Conservation (phyloP, 1,140 invertebrate species). For the Sycophila sp. region DNA sequence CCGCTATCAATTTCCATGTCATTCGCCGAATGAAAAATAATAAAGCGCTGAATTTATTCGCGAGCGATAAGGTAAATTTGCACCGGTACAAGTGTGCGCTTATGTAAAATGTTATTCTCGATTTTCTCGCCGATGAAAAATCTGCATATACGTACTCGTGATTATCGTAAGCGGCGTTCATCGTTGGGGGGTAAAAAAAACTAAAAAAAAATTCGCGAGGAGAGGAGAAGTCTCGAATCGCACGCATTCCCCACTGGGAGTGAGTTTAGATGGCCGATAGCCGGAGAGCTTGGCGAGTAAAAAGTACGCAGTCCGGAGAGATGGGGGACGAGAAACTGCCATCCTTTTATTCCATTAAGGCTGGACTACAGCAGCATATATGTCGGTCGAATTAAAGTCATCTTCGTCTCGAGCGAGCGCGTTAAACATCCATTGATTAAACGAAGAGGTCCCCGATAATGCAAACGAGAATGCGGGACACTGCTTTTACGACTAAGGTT, state of each 20-base stretch:
- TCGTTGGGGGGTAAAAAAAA: constrained; percentile 8
- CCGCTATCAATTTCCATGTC: constrained; percentile 16
- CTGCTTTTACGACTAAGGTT: too few species aligned
- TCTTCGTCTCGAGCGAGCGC: too few species aligned
- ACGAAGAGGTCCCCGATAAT: too few species aligned
- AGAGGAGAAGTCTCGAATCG: background rate
- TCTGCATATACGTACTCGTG: too few species aligned
- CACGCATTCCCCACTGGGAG: too few species aligned
- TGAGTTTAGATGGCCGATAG: too few species aligned
- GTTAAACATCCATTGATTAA: too few species aligned
- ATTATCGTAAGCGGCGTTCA: too few species aligned
- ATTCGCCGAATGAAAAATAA: background rate
- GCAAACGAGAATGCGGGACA: too few species aligned
- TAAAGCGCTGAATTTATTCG: constrained; percentile 33
- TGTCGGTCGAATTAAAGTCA: too few species aligned
- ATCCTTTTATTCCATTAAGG: constrained; percentile 8
- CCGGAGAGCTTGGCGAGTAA: constrained; percentile 17
- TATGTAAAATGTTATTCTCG: background rate
- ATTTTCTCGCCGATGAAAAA: background rate
- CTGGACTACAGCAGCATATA: background rate
- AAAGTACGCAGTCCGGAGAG: constrained; percentile 17
- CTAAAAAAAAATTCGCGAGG: constrained; percentile 2
- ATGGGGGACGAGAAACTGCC: background rate
- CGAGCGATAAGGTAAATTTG: constrained; percentile 32
- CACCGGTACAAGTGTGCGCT: background rate